Evolutionary conservation across 2,113 vertebrate genomes (phyloP).

Genomic region (Atherinomorus stipes): DNA sequence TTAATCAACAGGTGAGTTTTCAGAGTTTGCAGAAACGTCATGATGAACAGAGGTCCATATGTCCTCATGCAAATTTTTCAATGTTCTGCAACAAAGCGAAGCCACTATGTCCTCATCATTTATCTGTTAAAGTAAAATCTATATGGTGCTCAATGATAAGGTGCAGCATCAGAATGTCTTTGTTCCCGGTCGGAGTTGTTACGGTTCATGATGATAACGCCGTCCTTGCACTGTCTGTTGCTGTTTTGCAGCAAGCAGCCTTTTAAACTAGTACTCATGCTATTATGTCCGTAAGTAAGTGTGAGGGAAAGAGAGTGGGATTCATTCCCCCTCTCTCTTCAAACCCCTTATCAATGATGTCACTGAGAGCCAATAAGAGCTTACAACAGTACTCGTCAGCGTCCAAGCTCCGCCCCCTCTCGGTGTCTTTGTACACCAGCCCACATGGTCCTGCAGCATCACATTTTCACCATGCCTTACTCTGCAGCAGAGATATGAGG

Average conservation of each 20-base stretch:
- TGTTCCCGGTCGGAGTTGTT: too few relatives aligned
- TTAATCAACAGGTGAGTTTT: background rate
- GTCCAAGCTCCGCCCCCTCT: conserved; percentile 64
- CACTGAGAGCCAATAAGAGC: conserved; percentile 83
- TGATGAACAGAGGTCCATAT: background rate
- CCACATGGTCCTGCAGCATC: conserved; percentile 71
- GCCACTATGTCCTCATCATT: too few relatives aligned
- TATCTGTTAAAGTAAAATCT: too few relatives aligned
- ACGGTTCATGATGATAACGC: too few relatives aligned
- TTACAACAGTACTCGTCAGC: conserved; percentile 41
- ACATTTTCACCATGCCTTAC: conserved; percentile 66
- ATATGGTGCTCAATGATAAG: background rate
- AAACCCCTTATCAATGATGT: conserved; percentile 80
- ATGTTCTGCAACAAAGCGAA: too few relatives aligned
- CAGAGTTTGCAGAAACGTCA: background rate
- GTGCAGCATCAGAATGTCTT: background rate
- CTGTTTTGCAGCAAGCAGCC: background rate
- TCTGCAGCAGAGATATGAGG: conserved; percentile 43
- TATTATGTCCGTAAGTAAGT: background rate
- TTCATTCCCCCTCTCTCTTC: conserved; percentile 41
- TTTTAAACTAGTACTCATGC: background rate
- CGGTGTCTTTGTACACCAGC: conserved; percentile 53
- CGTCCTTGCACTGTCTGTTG: background rate
- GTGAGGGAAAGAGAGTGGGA: conserved; percentile 19
- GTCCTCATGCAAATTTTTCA: background rate